These are phyloP conservation scores for Drosophila pruinosa DNA, from an alignment of 1,140 invertebrate species.

Conservation along the genomic window DNA sequence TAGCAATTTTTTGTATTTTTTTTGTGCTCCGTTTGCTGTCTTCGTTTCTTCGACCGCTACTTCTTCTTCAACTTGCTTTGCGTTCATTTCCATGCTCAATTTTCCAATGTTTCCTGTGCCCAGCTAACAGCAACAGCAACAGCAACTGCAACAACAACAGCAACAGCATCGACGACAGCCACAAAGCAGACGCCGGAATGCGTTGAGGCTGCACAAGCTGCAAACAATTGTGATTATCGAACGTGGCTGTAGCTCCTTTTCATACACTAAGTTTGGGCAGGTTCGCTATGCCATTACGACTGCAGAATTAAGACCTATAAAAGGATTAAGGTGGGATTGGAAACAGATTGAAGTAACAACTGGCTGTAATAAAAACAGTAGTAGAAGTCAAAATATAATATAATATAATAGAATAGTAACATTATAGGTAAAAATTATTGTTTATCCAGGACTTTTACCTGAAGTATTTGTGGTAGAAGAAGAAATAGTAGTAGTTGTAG, in stretches of 20 bases:
- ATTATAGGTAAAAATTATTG: no score
- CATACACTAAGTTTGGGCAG: constrained; percentile 4
- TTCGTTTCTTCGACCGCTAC: constrained; percentile 18
- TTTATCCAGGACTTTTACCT: no score
- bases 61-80: constrained; percentile 9
- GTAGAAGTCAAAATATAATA: no score
- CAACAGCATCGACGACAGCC: constrained; percentile 49
- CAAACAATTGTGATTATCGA: constrained; percentile 80
- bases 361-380: no score
- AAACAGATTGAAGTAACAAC: no score
- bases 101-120: constrained; percentile 78
- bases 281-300: neutral
- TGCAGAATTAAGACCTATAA: neutral
- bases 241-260: constrained; percentile 43
- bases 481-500: no score
- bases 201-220: constrained; percentile 72
- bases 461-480: no score
- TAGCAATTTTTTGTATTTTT: constrained; percentile 53
- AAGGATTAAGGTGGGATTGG: no score
- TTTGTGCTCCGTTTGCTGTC: constrained; percentile 10
- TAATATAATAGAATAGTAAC: no score
- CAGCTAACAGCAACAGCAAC: constrained; percentile 53
- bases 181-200: constrained; percentile 56
- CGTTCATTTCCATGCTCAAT: constrained; percentile 80
- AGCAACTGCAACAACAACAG: constrained; percentile 13